Evolutionary conservation across 2,888 invertebrate genomes (phyloP).

Genomic region (Phyllotreta striolata): DNA sequence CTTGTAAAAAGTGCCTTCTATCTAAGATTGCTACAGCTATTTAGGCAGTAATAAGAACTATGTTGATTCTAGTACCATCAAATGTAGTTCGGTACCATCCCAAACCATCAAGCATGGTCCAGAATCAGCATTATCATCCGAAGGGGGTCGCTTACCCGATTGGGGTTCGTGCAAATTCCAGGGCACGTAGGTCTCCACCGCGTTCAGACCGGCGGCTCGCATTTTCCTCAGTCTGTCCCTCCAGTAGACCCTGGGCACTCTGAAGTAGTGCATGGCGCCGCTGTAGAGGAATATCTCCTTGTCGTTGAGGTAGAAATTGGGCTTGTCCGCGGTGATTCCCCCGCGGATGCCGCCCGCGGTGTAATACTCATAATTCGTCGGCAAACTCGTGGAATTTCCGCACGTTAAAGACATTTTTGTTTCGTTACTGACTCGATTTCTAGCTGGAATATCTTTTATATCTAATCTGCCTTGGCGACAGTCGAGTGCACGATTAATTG

Average conservation of each 20-base stretch:
- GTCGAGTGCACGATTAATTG: too few relatives aligned
- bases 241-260: slow-evolving; percentile 83
- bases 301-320: slow-evolving; percentile 60
- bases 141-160: neutral
- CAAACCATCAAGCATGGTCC: neutral
- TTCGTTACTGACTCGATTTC: too few relatives aligned
- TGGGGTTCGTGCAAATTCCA: slow-evolving; percentile 88
- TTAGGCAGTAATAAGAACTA: too few relatives aligned
- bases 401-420: too few relatives aligned
- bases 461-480: too few relatives aligned
- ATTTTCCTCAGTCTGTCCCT: slow-evolving; percentile 77
- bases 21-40: too few relatives aligned
- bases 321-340: slow-evolving; percentile 52
- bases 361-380: slow-evolving; percentile 60
- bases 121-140: too few relatives aligned
- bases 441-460: too few relatives aligned
- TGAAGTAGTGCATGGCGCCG: slow-evolving; percentile 84
- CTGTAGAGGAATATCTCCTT: slow-evolving; percentile 60
- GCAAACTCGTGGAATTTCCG: slow-evolving; percentile 14
- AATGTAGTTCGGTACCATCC: neutral
- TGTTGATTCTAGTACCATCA: too few relatives aligned
- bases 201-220: slow-evolving; percentile 84
- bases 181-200: slow-evolving; percentile 85
- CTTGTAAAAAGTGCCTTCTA: too few relatives aligned
- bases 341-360: slow-evolving; percentile 54